Evolutionary conservation across 1,140 invertebrate species (phyloP).

Genomic region (Manduca sexta): DNA sequence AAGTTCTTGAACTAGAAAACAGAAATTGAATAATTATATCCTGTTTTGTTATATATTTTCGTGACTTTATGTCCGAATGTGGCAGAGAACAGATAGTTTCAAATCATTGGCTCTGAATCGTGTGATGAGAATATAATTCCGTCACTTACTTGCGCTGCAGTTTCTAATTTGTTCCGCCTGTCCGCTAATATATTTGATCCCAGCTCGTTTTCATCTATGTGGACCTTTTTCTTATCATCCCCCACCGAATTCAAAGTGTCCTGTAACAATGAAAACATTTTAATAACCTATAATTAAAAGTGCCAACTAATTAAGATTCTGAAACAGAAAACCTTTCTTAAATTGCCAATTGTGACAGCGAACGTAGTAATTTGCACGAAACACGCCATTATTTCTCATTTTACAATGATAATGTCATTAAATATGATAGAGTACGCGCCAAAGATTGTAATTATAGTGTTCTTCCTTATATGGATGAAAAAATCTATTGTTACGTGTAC

Average conservation of each 20-base stretch:
- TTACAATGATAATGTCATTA: conserved; percentile 2
- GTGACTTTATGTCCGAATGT: no score
- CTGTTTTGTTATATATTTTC: no score
- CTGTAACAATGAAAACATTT: no score
- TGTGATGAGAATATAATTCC: no score
- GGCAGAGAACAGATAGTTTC: no score
- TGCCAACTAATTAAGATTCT: not conserved
- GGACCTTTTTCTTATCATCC: conserved; percentile 63
- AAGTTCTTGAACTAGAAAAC: no score
- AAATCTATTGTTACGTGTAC: conserved; percentile 20
- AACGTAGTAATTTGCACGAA: not conserved
- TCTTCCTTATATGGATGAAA: conserved; percentile 15
- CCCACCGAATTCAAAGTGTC: conserved; percentile 60
- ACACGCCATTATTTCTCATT: not conserved
- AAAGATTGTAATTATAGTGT: conserved; percentile 21
- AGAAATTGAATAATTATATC: no score
- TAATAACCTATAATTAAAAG: no score
- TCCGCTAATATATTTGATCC: conserved; percentile 72
- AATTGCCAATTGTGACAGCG: not conserved
- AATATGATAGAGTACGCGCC: conserved; percentile 7
- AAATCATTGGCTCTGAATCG: no score
- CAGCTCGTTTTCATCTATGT: conserved; percentile 59
- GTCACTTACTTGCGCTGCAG: conserved; percentile 75
- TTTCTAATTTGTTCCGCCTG: conserved; percentile 80
- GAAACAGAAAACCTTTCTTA: not conserved